phyloP scores from a whole-genome alignment of 2,888 invertebrate genomes.

The Athrips mouffetella region DNA sequence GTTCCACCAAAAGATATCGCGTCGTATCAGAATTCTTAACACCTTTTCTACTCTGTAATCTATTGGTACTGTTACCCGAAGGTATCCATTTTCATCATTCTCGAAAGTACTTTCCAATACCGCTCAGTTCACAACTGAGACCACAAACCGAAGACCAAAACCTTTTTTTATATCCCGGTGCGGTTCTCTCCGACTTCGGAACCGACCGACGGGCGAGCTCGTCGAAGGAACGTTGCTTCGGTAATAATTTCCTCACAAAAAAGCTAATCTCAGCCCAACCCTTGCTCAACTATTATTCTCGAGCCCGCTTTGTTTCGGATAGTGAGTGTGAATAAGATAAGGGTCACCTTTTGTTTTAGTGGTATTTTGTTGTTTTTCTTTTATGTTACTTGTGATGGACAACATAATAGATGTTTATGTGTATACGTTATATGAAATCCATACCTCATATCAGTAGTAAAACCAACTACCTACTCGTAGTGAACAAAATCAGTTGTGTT shows the following conservation, averaged over 20 bases:
- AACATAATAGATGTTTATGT: background rate
- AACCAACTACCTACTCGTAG: too few species aligned
- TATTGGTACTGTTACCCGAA: too few species aligned
- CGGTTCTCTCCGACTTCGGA: background rate
- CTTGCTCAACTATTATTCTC: constrained; percentile 15
- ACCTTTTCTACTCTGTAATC: too few species aligned
- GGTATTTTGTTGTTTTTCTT: background rate
- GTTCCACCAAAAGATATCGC: too few species aligned
- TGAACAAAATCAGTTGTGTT: too few species aligned
- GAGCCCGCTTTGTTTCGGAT: background rate
- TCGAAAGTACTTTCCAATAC: too few species aligned
- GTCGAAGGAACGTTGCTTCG: constrained; percentile 25
- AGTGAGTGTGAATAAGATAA: constrained; percentile 3
- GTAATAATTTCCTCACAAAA: constrained; percentile 31
- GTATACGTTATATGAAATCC: too few species aligned
- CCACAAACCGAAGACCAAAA: background rate
- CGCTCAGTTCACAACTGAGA: too few species aligned
- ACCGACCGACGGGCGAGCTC: constrained; percentile 14
- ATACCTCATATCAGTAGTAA: too few species aligned
- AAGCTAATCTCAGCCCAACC: constrained; percentile 27
- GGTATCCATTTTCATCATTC: too few species aligned
- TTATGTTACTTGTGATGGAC: background rate
- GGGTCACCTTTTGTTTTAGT: background rate
- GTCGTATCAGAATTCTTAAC: too few species aligned
- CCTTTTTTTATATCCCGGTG: background rate